Percentiles rank a stretch among this genome's conserved stretches.
phyloP scores from a whole-genome alignment of 2,797 vertebrate genomes.

The Mormyrus hasselquistii region DNA sequence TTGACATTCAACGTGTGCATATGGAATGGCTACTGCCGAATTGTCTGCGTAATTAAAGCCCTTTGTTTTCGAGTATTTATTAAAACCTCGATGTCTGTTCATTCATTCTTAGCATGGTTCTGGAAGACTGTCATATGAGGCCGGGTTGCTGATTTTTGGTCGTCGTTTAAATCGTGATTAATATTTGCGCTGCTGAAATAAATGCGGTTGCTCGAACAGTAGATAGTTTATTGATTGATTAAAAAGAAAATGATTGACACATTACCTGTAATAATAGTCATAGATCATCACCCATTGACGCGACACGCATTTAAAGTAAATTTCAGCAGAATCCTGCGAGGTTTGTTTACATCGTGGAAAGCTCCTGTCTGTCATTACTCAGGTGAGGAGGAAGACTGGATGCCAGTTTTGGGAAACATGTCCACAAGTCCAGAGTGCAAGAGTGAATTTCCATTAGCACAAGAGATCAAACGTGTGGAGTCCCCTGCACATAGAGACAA shows the following conservation, averaged over 20 bases:
- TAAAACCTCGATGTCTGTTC: background rate
- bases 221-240: background rate
- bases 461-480: conserved; percentile 47
- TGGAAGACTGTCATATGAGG: background rate
- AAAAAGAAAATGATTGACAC: background rate
- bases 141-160: background rate
- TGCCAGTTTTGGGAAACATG: conserved; percentile 61
- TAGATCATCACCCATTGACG: background rate
- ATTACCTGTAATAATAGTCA: background rate
- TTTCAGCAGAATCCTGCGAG: background rate
- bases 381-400: conserved; percentile 44
- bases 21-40: background rate
- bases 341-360: background rate
- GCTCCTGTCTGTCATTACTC: background rate
- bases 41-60: background rate
- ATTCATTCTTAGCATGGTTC: background rate
- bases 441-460: conserved; percentile 47
- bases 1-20: background rate
- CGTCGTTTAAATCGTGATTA: background rate
- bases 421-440: conserved; percentile 60
- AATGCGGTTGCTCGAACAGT: background rate
- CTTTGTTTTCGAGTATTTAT: background rate
- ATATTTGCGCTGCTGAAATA: background rate
- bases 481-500: conserved; percentile 46
- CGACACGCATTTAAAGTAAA: background rate